These are phyloP conservation scores for Montipora sp. DNA, from an alignment of 64 coral and sea anemone species.

Conservation along the genomic window DNA sequence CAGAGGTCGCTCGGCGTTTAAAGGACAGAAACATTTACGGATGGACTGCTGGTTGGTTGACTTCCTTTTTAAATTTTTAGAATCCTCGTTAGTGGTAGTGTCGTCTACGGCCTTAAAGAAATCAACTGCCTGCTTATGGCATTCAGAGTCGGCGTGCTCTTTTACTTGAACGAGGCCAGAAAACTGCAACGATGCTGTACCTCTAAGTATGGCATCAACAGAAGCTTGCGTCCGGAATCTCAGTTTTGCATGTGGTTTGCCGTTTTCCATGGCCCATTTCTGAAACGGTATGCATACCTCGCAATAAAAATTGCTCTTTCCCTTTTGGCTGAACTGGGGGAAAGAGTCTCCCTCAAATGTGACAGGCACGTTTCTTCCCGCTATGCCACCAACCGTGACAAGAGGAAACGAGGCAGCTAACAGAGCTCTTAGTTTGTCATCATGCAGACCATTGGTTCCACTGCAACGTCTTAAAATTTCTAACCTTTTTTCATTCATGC, in stretches of 20 bases:
- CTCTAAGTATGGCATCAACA: constrained; percentile 30
- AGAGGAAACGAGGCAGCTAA: constrained; percentile 2
- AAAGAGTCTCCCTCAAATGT: constrained; percentile 4
- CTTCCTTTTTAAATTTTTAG: no score
- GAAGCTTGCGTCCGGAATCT: constrained; percentile 36
- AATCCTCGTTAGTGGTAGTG: not conserved
- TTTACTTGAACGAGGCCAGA: constrained; percentile 31
- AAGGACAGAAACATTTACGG: no score
- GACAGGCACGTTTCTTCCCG: no score
- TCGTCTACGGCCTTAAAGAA: constrained; percentile 15
- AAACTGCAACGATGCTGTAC: constrained; percentile 25
- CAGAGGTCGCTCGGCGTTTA: no score
- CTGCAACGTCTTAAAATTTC: no score
- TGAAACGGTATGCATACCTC: constrained; percentile 26
- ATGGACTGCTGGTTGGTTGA: no score
- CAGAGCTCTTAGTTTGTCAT: no score
- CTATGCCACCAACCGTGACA: not conserved
- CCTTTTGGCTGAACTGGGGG: constrained; percentile 27
- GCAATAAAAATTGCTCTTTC: constrained; percentile 24
- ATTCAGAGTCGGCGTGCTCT: constrained; percentile 31
- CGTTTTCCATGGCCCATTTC: constrained; percentile 26
- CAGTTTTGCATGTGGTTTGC: not conserved
- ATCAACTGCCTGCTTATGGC: constrained; percentile 37
- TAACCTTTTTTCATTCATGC: no score
- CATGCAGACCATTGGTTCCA: no score